Evolutionary conservation across 2,113 vertebrate genomes (phyloP).

Genomic region (Strigops habroptila): DNA sequence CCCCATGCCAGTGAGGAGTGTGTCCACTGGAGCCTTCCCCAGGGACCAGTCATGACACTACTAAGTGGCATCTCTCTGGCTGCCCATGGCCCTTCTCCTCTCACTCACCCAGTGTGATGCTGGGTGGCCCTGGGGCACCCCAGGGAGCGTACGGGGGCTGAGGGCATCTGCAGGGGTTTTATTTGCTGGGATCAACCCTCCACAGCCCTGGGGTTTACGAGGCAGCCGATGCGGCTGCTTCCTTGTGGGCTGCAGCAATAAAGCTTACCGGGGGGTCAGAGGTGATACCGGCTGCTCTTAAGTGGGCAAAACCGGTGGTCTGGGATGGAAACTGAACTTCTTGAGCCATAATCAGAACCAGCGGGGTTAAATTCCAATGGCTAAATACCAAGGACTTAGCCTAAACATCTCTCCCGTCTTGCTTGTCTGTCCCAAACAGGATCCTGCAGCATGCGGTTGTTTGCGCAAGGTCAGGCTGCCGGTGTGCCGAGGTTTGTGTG

Average conservation of each 20-base stretch:
- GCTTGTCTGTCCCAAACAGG: slow-evolving; percentile 23
- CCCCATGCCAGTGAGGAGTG: accelerated
- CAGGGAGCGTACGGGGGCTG: accelerated
- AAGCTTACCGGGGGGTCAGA: slow-evolving; percentile 21
- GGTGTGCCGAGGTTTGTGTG: neutral
- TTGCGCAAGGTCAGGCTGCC: slow-evolving; percentile 1
- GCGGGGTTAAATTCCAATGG: neutral
- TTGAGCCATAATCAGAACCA: slow-evolving; percentile 47
- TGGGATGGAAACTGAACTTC: slow-evolving; percentile 57
- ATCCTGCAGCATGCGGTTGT: neutral
- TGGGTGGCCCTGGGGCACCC: slow-evolving; percentile 15
- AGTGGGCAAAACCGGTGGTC: slow-evolving; percentile 9
- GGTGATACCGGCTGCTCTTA: slow-evolving; percentile 20
- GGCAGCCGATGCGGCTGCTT: neutral
- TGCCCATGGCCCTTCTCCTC: neutral
- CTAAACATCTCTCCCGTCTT: slow-evolving; percentile 45
- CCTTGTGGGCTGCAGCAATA: neutral
- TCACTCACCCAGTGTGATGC: accelerated
- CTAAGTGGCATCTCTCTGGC: accelerated
- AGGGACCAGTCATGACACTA: neutral
- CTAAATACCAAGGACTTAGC: slow-evolving; percentile 18
- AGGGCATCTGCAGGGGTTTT: neutral
- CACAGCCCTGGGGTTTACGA: neutral
- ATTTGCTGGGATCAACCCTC: neutral
- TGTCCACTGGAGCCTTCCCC: neutral